Percentiles rank a stretch among this genome's conserved stretches.
phyloP scores from a whole-genome alignment of 23 tunicate genomes.

The Trididemnum clinides region DNA sequence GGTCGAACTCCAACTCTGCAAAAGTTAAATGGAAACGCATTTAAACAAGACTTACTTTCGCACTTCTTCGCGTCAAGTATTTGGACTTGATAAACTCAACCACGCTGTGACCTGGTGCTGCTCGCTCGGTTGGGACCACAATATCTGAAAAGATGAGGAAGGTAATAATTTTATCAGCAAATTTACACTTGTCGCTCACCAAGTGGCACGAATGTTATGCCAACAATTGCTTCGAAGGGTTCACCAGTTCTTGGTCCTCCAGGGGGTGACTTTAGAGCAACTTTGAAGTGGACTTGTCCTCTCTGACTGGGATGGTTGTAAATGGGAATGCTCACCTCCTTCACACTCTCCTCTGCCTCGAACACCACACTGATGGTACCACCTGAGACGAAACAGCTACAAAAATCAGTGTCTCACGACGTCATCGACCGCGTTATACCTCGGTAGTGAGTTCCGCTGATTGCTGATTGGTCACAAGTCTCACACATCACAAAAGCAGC shows the following conservation, averaged over 20 bases:
- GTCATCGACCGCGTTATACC: too few relatives aligned
- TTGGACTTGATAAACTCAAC: constrained; percentile 86
- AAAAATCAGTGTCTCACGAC: neutral
- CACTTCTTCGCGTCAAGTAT: constrained; percentile 74
- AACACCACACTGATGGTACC: constrained; percentile 90
- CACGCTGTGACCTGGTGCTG: constrained; percentile 75
- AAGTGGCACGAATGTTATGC: constrained; percentile 58
- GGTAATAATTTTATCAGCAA: neutral
- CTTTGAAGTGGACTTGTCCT: constrained; percentile 66
- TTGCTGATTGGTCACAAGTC: constrained; percentile 83
- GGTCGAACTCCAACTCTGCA: too few relatives aligned
- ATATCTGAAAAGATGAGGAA: constrained; percentile 51
- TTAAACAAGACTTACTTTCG: constrained; percentile 81
- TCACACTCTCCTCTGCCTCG: constrained; percentile 79
- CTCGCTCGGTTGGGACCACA: constrained; percentile 41
- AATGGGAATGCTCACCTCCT: constrained; percentile 76
- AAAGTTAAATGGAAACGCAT: too few relatives aligned
- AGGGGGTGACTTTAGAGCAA: constrained; percentile 64
- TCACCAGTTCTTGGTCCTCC: constrained; percentile 85
- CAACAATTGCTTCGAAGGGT: constrained; percentile 58
- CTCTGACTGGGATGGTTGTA: constrained; percentile 80
- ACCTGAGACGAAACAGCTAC: constrained; percentile 38
- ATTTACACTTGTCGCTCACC: constrained; percentile 31
- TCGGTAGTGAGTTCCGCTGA: constrained; percentile 92
- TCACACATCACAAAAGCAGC: constrained; percentile 93